A percentile compares a stretch with the other conserved stretches of the same genome.
phyloP scores from a whole-genome alignment of 2,797 vertebrate genomes.

The Varecia variegata region DNA sequence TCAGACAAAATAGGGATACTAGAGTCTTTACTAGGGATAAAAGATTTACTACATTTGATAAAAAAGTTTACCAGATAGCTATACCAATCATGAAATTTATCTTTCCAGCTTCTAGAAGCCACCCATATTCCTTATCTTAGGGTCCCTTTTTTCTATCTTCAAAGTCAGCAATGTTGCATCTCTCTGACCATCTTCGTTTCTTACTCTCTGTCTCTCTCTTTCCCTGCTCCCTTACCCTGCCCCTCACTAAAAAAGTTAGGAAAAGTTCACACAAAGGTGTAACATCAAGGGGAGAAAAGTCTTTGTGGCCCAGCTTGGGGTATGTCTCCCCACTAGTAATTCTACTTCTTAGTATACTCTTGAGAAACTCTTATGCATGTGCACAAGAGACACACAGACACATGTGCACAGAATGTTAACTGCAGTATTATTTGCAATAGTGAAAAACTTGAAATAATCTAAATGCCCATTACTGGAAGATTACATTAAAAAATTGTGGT shows the following conservation, averaged over 20 bases:
- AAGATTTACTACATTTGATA: neutral
- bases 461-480: neutral
- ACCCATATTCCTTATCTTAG: neutral
- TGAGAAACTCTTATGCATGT: neutral
- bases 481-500: neutral
- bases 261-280: slow-evolving; percentile 12
- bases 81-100: neutral
- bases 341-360: neutral
- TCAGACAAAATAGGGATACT: neutral
- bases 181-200: neutral
- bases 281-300: neutral
- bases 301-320: neutral
- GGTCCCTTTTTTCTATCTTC: neutral
- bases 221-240: neutral
- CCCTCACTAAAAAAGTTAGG: neutral
- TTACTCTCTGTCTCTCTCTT: neutral
- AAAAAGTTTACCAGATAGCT: neutral
- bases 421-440: neutral
- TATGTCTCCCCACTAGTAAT: neutral
- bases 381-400: neutral
- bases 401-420: neutral
- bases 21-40: neutral
- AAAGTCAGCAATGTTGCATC: neutral
- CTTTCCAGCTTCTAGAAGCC: neutral
- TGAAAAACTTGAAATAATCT: neutral